These are phyloP conservation scores for Drosophila atroscutellata DNA, from an alignment of 2,888 invertebrate genomes.

Conservation along the genomic window DNA sequence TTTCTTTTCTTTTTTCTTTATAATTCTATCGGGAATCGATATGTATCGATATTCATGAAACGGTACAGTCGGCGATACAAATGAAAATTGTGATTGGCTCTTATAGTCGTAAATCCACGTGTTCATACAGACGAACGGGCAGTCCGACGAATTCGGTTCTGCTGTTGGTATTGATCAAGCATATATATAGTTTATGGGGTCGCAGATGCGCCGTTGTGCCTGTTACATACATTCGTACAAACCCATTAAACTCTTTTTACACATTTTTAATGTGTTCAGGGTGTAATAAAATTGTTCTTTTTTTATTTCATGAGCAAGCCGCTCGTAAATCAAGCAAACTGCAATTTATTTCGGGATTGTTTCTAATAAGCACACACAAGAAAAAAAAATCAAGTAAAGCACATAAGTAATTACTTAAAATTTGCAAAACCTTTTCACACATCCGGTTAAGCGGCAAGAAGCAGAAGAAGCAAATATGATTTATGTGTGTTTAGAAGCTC, in stretches of 20 bases:
- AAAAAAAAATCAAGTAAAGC: background rate
- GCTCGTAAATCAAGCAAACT: background rate
- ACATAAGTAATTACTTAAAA: background rate
- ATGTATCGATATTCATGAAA: background rate
- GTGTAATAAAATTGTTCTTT: background rate
- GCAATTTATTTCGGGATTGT: background rate
- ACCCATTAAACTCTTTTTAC: background rate
- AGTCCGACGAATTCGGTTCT: too few species aligned
- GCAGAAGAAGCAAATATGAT: background rate
- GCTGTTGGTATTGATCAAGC: too few species aligned
- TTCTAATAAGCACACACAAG: background rate
- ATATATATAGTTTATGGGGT: background rate
- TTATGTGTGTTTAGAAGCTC: background rate
- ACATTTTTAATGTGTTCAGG: background rate
- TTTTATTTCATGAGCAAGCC: background rate
- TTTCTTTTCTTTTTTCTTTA: background rate
- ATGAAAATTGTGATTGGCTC: background rate
- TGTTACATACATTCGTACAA: background rate
- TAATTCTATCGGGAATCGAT: background rate
- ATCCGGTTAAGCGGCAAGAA: background rate
- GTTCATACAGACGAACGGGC: too few species aligned
- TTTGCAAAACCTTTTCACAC: constrained; percentile 6
- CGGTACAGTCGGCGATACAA: too few species aligned
- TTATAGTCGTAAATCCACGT: too few species aligned
- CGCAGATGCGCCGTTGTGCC: background rate